phyloP scores from a whole-genome alignment of 2,888 invertebrate genomes.

The Pedicia rivosa region DNA sequence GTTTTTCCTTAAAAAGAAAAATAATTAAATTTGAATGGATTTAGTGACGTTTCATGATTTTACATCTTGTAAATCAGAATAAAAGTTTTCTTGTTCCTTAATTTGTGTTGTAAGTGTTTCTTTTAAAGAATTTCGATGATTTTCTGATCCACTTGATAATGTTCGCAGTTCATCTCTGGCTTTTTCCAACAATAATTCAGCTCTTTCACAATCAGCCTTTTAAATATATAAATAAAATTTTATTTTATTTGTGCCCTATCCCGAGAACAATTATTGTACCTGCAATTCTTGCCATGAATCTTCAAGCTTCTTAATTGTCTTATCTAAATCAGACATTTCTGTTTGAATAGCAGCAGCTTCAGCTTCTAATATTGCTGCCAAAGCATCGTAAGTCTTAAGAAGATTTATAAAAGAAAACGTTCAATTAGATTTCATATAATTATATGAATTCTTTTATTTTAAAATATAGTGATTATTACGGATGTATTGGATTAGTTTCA shows the following conservation, averaged over 20 bases:
- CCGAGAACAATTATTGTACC: too few relatives aligned
- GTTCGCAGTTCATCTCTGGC: slow-evolving; percentile 12
- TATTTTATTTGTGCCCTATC: too few relatives aligned
- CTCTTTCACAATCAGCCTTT: slow-evolving; percentile 13
- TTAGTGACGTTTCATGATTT: not conserved
- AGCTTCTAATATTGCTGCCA: slow-evolving; percentile 12
- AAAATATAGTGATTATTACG: too few relatives aligned
- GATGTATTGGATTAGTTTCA: too few relatives aligned
- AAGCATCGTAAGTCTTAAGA: slow-evolving; percentile 12
- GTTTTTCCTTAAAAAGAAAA: slow-evolving; percentile 11
- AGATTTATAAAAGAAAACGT: too few relatives aligned
- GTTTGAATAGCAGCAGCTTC: slow-evolving; percentile 12
- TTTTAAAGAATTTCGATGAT: slow-evolving; percentile 10
- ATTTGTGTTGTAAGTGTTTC: slow-evolving; percentile 14
- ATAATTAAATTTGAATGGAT: too few relatives aligned
- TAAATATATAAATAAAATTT: not conserved
- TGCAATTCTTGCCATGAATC: slow-evolving; percentile 13
- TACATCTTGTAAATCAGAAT: slow-evolving; percentile 12
- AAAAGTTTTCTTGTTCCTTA: slow-evolving; percentile 12
- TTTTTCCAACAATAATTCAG: slow-evolving; percentile 13
- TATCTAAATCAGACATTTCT: slow-evolving; percentile 12
- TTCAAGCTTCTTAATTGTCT: slow-evolving; percentile 12
- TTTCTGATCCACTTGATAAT: not conserved
- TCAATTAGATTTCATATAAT: too few relatives aligned
- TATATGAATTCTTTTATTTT: too few relatives aligned